These are phyloP conservation scores for Daphoenositta chrysoptera DNA, from an alignment of 2,113 vertebrate species.

Conservation along the genomic window DNA sequence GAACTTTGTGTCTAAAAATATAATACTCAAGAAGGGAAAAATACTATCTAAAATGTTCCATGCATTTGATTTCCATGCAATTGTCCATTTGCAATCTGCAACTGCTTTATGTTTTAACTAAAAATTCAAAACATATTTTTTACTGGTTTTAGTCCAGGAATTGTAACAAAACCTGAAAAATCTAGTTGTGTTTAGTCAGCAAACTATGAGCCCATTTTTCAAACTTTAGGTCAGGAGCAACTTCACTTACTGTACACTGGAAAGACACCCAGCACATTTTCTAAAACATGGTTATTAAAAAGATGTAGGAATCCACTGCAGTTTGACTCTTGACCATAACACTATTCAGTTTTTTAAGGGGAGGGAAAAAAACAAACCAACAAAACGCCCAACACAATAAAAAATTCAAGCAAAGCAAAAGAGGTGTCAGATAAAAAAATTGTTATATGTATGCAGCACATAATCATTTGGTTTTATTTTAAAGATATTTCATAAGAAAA, in stretches of 20 bases:
- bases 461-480: not conserved
- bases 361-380: not conserved
- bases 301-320: not conserved
- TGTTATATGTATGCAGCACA: not conserved
- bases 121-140: not conserved
- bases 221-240: not conserved
- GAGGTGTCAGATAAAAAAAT: not conserved
- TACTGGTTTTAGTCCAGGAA: not conserved
- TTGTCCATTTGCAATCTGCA: not conserved
- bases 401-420: not conserved
- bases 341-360: no score
- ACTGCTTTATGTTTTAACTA: not conserved
- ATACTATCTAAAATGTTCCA: not conserved
- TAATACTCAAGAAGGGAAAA: not conserved
- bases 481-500: not conserved
- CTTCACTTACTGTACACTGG: no score
- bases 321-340: no score
- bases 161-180: not conserved
- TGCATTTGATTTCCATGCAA: not conserved
- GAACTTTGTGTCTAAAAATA: not conserved
- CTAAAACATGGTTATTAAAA: not conserved
- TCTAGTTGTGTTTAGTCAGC: not conserved
- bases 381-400: fast-evolving
- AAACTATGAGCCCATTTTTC: not conserved
- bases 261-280: not conserved